Evolutionary conservation across 2,888 invertebrate species (phyloP).

Genomic region (Dexiosoma caninum): DNA sequence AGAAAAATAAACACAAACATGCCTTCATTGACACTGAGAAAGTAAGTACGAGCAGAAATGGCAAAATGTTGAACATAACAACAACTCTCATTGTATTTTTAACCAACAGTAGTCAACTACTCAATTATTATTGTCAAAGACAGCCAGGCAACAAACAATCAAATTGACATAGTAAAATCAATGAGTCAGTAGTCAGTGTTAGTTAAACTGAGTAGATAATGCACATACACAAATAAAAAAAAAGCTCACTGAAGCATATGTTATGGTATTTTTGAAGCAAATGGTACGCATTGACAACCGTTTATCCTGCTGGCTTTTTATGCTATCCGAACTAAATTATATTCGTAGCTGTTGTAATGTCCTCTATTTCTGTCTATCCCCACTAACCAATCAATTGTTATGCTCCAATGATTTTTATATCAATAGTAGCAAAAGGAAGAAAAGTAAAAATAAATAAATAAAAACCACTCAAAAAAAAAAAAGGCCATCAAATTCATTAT

Average conservation of each 20-base stretch:
- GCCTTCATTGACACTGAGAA: too few relatives aligned
- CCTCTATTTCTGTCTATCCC: neutral
- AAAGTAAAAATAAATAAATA: constrained; percentile 15
- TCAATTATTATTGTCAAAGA: constrained; percentile 55
- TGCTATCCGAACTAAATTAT: neutral
- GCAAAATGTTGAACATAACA: neutral
- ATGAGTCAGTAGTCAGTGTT: constrained; percentile 16
- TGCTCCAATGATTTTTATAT: constrained; percentile 62
- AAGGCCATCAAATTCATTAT: constrained; percentile 36
- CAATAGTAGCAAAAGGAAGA: constrained; percentile 34
- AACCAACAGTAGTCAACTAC: constrained; percentile 37
- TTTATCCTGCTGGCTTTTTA: neutral
- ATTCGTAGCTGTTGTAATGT: too few relatives aligned
- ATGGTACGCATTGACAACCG: constrained; percentile 23
- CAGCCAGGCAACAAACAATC: constrained; percentile 22
- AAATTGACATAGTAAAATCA: constrained; percentile 9
- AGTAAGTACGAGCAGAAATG: neutral
- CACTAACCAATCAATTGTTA: constrained; percentile 64
- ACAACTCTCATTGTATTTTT: constrained; percentile 11
- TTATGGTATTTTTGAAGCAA: constrained; percentile 35
- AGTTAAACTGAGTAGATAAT: constrained; percentile 19
- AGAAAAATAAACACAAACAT: too few relatives aligned
- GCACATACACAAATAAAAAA: neutral
- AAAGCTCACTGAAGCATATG: constrained; percentile 38
- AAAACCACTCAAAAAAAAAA: constrained; percentile 6